phyloP scores from a whole-genome alignment of 1,140 invertebrate species.

The Euschistus heros region DNA sequence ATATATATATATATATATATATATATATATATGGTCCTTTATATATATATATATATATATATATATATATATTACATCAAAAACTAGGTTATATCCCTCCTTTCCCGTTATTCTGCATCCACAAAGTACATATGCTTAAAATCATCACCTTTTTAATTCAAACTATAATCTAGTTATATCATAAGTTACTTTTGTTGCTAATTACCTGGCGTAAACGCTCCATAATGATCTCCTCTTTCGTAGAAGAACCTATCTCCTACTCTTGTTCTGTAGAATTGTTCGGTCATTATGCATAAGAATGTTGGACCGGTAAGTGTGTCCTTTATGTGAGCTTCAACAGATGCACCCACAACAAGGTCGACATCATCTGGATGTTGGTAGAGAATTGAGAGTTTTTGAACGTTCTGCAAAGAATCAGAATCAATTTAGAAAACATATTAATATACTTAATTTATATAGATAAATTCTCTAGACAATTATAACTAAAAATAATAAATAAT shows the following conservation, averaged over 20 bases:
- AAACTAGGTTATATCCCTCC: too few relatives aligned
- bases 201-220: slow-evolving; percentile 60
- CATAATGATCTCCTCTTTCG: slow-evolving; percentile 49
- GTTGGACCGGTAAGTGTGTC: slow-evolving; percentile 79
- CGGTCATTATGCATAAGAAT: slow-evolving; percentile 78
- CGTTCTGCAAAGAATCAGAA: slow-evolving; percentile 41
- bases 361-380: slow-evolving; percentile 71
- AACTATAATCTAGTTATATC: too few relatives aligned
- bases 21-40: too few relatives aligned
- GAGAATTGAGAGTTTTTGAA: slow-evolving; percentile 48
- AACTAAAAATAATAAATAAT: too few relatives aligned
- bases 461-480: too few relatives aligned
- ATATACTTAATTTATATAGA: too few relatives aligned
- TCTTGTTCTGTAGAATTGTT: slow-evolving; percentile 77
- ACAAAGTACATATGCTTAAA: too few relatives aligned
- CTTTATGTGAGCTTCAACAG: slow-evolving; percentile 62
- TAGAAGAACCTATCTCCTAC: slow-evolving; percentile 77
- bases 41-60: neutral
- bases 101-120: too few relatives aligned
- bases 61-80: neutral
- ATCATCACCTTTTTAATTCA: too few relatives aligned
- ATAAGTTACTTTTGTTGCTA: too few relatives aligned
- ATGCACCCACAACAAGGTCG: slow-evolving; percentile 76
- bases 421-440: too few relatives aligned
- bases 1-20: slow-evolving; percentile 1